These are phyloP conservation scores for Kradibia gibbosae DNA, from an alignment of 1,140 invertebrate species.

Conservation along the genomic window DNA sequence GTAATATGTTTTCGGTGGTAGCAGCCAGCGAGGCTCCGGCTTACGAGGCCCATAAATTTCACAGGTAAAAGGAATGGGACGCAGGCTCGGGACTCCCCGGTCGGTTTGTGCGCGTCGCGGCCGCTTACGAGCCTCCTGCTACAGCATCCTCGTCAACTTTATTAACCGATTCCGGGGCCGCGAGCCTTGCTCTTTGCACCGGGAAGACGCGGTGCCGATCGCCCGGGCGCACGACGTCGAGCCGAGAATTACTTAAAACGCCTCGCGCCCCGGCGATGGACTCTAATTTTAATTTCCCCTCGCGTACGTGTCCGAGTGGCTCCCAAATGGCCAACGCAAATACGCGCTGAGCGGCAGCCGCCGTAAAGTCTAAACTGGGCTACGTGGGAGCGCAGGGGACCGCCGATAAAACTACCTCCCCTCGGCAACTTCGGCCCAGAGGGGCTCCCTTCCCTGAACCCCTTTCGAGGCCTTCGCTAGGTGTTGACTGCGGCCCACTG, in stretches of 20 bases:
- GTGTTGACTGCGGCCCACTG: neutral
- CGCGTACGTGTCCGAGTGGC: neutral
- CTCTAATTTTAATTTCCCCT: conserved; percentile 9
- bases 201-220: neutral
- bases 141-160: no score
- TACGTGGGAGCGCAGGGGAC: no score
- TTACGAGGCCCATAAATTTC: neutral
- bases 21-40: neutral
- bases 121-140: neutral
- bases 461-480: neutral
- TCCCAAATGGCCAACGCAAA: neutral
- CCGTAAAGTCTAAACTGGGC: conserved; percentile 27
- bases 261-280: neutral
- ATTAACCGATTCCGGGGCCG: no score
- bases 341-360: neutral
- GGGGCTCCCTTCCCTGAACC: no score
- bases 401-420: conserved; percentile 1
- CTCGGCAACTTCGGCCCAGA: no score
- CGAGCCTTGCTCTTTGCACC: no score
- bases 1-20: neutral
- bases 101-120: neutral
- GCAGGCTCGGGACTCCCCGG: no score
- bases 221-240: no score
- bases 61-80: neutral
- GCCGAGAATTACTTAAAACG: no score